These are phyloP conservation scores for Cephalotes varians DNA, from an alignment of 2,888 invertebrate species.

Conservation along the genomic window DNA sequence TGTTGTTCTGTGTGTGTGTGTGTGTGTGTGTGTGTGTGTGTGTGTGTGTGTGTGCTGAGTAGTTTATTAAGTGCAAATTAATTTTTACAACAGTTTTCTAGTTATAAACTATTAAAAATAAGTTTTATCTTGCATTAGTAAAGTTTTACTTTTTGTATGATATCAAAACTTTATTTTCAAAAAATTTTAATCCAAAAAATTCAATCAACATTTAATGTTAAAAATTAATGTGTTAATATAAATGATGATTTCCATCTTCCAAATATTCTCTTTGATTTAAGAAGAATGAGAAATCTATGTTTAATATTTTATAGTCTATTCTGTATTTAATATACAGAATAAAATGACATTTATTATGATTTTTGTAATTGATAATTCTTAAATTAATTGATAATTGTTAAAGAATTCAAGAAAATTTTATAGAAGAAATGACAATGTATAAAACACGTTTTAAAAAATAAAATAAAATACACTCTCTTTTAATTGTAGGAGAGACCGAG, in stretches of 20 bases:
- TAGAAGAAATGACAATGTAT: not conserved
- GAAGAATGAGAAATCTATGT: not conserved
- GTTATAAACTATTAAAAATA: not conserved
- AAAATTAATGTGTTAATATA: not conserved
- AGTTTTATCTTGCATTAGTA: not conserved
- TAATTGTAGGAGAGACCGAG: no score
- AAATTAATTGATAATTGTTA: not conserved
- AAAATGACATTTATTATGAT: not conserved
- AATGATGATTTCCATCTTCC: not conserved
- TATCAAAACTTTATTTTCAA: not conserved
- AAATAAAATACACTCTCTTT: not conserved
- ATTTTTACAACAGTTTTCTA: not conserved
- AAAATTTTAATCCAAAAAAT: not conserved
- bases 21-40: no score
- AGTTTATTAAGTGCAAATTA: conserved; percentile 19
- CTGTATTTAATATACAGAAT: not conserved
- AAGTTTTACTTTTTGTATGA: not conserved
- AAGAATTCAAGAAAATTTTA: not conserved
- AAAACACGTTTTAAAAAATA: no score
- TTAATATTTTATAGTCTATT: not conserved
- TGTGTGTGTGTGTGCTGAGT: no score
- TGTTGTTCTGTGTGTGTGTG: not conserved
- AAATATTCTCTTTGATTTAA: not conserved
- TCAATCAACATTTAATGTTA: not conserved
- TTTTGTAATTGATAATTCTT: not conserved